These are phyloP conservation scores for Eueremaeus valkanovi DNA, from an alignment of 2,888 invertebrate genomes.

Conservation along the genomic window DNA sequence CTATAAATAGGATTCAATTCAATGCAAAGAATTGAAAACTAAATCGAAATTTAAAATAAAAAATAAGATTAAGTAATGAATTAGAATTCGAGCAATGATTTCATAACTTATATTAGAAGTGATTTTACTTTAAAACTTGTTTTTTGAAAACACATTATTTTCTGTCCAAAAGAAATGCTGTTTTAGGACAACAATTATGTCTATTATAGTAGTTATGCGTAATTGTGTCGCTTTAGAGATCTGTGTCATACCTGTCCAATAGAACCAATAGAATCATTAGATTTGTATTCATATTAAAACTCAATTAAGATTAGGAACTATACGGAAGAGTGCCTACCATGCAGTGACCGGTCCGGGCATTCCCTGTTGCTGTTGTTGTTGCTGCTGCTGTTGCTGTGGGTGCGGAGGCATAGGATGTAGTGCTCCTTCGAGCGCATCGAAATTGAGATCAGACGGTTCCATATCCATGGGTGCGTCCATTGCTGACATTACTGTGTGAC, in stretches of 20 bases:
- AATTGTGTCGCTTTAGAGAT: conserved; percentile 62
- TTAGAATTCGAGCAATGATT: background rate
- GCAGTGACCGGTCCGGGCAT: conserved; percentile 89
- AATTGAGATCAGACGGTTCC: conserved; percentile 65
- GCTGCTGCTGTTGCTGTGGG: conserved; percentile 42
- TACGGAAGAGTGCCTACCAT: conserved; percentile 61
- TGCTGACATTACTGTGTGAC: conserved; percentile 53
- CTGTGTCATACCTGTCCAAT: conserved; percentile 67
- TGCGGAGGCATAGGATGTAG: conserved; percentile 59
- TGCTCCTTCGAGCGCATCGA: conserved; percentile 61
- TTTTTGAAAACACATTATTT: too few species aligned
- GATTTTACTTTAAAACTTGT: background rate
- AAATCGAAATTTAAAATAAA: background rate
- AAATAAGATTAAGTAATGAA: background rate
- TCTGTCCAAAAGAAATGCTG: too few species aligned
- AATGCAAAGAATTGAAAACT: background rate
- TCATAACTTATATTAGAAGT: background rate
- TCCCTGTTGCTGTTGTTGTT: conserved; percentile 73
- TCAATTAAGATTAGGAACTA: background rate
- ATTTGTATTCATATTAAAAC: background rate
- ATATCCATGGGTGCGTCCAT: conserved; percentile 79
- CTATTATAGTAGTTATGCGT: background rate
- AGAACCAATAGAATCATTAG: background rate
- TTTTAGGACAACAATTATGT: too few species aligned
- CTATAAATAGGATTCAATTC: too few species aligned